These are phyloP conservation scores for Empis livida DNA, from an alignment of 2,888 invertebrate species.

Conservation along the genomic window DNA sequence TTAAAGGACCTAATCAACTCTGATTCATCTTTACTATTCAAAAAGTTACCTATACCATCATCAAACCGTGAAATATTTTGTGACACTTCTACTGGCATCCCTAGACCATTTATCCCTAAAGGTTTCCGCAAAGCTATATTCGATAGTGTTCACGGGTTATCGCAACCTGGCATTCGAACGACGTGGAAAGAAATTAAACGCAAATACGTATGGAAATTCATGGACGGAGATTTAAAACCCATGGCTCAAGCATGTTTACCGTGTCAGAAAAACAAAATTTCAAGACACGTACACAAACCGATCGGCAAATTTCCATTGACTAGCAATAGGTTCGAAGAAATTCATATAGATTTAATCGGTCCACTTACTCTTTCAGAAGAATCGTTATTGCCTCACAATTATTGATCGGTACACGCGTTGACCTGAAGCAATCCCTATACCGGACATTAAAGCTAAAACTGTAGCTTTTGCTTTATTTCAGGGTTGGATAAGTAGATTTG, in stretches of 20 bases:
- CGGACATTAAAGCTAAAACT: constrained; percentile 12
- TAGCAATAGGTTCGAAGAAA: background rate
- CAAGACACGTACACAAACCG: background rate
- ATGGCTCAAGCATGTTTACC: background rate
- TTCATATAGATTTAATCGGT: background rate
- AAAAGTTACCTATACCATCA: background rate
- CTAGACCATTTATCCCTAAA: background rate
- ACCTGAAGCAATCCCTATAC: constrained; percentile 15
- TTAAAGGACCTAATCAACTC: background rate
- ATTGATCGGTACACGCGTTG: constrained; percentile 14
- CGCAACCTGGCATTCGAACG: constrained; percentile 13
- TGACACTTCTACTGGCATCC: background rate
- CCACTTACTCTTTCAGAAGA: background rate
- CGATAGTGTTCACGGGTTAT: constrained; percentile 9
- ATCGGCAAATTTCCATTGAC: background rate
- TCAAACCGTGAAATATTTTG: background rate
- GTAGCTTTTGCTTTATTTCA: constrained; percentile 21
- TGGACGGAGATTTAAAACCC: background rate
- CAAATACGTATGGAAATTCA: background rate
- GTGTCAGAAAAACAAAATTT: background rate
- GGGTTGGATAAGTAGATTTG: constrained; percentile 31
- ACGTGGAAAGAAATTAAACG: constrained; percentile 4
- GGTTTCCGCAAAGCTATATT: background rate
- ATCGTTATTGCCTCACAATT: constrained; percentile 22
- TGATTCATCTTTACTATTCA: background rate